Base-by-base conservation (phyloP, 2,888 invertebrate genomes). In the Petrolisthes cinctipes region DNA sequence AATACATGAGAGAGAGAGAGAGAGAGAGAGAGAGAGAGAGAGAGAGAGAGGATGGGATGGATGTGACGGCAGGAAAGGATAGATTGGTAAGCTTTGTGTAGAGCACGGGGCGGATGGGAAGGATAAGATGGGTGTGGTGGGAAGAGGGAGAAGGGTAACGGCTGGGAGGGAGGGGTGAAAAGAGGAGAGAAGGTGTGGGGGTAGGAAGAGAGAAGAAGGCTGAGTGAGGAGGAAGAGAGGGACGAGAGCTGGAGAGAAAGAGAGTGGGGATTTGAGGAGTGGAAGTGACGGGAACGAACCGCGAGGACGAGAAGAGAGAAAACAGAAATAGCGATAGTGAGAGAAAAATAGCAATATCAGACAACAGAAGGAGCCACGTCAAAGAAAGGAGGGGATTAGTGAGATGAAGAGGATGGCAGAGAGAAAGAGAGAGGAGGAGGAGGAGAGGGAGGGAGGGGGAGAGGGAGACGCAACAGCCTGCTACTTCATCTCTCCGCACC, bases 1-100 rank as follows among this genome's bases (percentile, higher is more conserved):
- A 73, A 73, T 51, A 23, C 20, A 54, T 11, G 54, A 66, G 81
- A 66, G 66, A 57, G 81, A 81, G 37, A 23, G 81, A 57, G n/a
- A 20, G 80, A 54, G 80, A 54, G 57, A 80, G 57, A 54, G n/a
- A n/a, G 57, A 20, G 57, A 37, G 37, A 37, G 37, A 37, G 37
- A 37, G 37, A 37, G 37, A 37, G 37, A 78, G 14, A 37, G 78
- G 73, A n/a, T 9, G n/a, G 17, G 23, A n/a, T 17, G 73, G 14
- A 23, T 20, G 73, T 9, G 37, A 37, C 37, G 37, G 37, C 37
- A 37, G 37, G 37, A 37, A 37, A 37, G 37, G 37, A 37, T 37
- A 37, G 37, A 37, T 37, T 37, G 37, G 37, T 37, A 37, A 37
- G 37, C 37, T 37, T 37, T 37, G 37, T 37, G 37, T 37, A 37